phyloP scores from a whole-genome alignment of 2,888 invertebrate genomes.

The Rhingia campestris region DNA sequence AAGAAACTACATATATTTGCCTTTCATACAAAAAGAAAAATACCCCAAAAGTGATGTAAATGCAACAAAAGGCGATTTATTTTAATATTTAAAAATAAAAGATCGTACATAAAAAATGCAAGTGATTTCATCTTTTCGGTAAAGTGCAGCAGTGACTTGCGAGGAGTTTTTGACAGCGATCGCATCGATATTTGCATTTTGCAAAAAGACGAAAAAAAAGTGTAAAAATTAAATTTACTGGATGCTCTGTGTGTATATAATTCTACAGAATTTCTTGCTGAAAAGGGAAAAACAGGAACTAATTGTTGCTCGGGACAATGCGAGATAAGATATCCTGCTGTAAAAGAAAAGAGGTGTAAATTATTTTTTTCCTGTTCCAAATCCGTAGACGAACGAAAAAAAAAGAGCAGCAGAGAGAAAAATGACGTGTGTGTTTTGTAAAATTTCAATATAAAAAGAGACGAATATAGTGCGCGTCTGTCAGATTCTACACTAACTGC shows the following conservation, averaged over 20 bases:
- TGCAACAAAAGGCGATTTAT: constrained; percentile 6
- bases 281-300: constrained; percentile 31
- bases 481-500: constrained; percentile 52
- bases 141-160: constrained; percentile 58
- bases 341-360: constrained; percentile 55
- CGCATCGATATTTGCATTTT: constrained; percentile 40
- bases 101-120: constrained; percentile 40
- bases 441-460: constrained; percentile 49
- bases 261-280: constrained; percentile 10
- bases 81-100: constrained; percentile 18
- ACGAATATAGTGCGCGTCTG: constrained; percentile 41
- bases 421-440: constrained; percentile 74
- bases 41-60: constrained; percentile 18
- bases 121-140: constrained; percentile 39
- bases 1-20: constrained; percentile 49
- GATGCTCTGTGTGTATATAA: not conserved
- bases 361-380: constrained; percentile 43
- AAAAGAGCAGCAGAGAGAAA: constrained; percentile 57
- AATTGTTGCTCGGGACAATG: constrained; percentile 65
- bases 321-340: constrained; percentile 42
- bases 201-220: not conserved
- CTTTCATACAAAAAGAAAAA: constrained; percentile 25
- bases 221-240: constrained; percentile 1
- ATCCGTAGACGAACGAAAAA: constrained; percentile 47
- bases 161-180: constrained; percentile 38